phyloP scores from a whole-genome alignment of 1,140 invertebrate genomes.

The Linepithema humile region DNA sequence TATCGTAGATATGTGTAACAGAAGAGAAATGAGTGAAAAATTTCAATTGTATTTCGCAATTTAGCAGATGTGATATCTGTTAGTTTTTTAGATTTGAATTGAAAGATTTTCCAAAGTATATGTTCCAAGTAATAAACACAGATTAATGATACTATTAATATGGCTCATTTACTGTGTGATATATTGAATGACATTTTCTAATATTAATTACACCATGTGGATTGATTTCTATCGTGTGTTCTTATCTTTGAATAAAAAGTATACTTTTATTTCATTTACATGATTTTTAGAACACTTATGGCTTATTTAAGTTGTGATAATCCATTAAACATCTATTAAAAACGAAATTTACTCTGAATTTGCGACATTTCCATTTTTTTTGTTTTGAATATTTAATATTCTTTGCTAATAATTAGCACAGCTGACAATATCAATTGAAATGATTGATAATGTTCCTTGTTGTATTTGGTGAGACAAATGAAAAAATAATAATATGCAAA shows the following conservation, averaged over 20 bases:
- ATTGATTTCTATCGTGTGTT: not conserved
- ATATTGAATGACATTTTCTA: not conserved
- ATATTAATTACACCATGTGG: not conserved
- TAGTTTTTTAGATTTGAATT: not conserved
- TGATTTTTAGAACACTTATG: not conserved
- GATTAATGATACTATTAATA: conserved; percentile 25
- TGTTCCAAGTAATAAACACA: conserved; percentile 29
- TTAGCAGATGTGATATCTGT: not conserved
- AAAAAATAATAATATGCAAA: conserved; percentile 27
- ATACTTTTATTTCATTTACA: not conserved
- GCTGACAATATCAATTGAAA: not conserved
- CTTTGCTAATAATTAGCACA: not conserved
- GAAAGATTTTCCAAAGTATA: not conserved
- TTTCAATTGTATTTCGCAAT: conserved; percentile 2
- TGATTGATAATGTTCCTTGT: not conserved
- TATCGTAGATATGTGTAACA: not conserved
- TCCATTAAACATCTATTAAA: not conserved
- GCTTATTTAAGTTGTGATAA: not conserved
- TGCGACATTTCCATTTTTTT: not conserved
- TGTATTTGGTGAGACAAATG: conserved; percentile 27
- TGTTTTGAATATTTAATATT: not conserved
- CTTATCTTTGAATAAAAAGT: conserved; percentile 26
- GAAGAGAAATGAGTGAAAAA: not conserved
- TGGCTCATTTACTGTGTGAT: conserved; percentile 35
- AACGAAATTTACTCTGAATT: not conserved